Conservation (phyloP, 2,113 vertebrate species). For the Indri indri region DNA sequence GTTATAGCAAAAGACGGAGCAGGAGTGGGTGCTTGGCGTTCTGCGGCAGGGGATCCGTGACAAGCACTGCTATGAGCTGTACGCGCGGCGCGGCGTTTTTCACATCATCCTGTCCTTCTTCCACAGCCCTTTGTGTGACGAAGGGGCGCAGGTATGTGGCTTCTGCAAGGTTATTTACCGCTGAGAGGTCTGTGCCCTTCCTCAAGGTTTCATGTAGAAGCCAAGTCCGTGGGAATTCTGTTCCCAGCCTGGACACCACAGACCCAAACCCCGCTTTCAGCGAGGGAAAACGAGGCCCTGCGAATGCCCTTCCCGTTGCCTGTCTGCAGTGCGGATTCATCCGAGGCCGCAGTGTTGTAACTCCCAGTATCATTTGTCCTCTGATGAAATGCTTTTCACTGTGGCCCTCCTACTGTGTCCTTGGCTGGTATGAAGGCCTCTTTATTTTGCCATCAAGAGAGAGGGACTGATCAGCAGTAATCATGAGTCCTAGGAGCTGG, state of each 20-base stretch:
- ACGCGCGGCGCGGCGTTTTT: conserved; percentile 90
- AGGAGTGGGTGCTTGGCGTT: conserved; percentile 90
- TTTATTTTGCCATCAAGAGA: background rate
- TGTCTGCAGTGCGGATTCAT: accelerated
- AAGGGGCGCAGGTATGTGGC: conserved; percentile 85
- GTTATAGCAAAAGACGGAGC: conserved; percentile 90
- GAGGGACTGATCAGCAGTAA: accelerated
- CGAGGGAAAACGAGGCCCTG: accelerated
- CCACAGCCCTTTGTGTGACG: conserved; percentile 90
- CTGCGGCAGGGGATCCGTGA: conserved; percentile 91
- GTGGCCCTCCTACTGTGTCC: background rate
- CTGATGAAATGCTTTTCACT: background rate
- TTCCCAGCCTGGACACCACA: background rate
- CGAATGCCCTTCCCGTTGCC: accelerated
- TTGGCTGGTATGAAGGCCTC: background rate
- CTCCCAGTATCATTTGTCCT: background rate
- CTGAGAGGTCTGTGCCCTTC: accelerated
- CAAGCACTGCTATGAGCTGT: conserved; percentile 89
- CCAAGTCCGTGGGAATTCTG: accelerated
- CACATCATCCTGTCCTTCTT: conserved; percentile 91
- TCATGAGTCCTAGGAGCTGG: background rate
- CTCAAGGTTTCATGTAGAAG: background rate
- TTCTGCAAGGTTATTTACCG: accelerated
- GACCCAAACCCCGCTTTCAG: accelerated
- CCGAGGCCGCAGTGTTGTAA: too few species aligned